A percentile compares a stretch with the other conserved stretches of the same genome.
Evolutionary conservation across 2,113 vertebrate genomes (phyloP).

Genomic region (Zingel zingel): DNA sequence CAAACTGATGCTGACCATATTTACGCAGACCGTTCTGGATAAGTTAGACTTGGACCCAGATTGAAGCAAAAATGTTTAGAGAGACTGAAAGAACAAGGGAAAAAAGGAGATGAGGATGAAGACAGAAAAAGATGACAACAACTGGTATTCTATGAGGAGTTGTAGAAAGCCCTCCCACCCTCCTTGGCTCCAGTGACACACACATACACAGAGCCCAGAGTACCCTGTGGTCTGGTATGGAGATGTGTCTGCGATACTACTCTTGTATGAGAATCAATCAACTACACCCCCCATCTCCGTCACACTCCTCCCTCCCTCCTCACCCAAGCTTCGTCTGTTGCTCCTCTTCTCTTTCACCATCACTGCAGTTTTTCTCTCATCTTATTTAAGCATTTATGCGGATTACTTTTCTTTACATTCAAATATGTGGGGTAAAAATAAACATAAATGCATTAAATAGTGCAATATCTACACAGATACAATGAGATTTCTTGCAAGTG

Average conservation of each 20-base stretch:
- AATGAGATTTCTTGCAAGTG: background rate
- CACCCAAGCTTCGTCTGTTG: constrained; percentile 14
- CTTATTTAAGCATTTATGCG: constrained; percentile 17
- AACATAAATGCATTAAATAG: background rate
- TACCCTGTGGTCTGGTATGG: constrained; percentile 67
- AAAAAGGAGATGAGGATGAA: constrained; percentile 7
- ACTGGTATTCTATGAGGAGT: constrained; percentile 51
- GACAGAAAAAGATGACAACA: constrained; percentile 27
- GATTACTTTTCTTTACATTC: background rate
- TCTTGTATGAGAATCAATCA: constrained; percentile 79
- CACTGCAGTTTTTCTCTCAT: constrained; percentile 32
- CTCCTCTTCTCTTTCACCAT: constrained; percentile 43
- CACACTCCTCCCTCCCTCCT: constrained; percentile 55
- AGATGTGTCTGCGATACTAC: constrained; percentile 78
- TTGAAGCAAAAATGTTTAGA: background rate
- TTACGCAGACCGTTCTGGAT: constrained; percentile 24
- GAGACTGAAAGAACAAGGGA: background rate
- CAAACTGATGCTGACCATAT: constrained; percentile 61
- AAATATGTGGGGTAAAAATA: background rate
- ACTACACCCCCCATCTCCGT: constrained; percentile 55
- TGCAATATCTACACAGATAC: background rate
- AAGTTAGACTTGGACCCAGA: constrained; percentile 30
- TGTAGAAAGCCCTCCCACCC: constrained; percentile 56
- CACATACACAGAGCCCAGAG: constrained; percentile 66
- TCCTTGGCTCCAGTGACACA: constrained; percentile 56